Evolutionary conservation across 2,797 vertebrate species (phyloP).

Genomic region (Eleutherodactylus coqui): DNA sequence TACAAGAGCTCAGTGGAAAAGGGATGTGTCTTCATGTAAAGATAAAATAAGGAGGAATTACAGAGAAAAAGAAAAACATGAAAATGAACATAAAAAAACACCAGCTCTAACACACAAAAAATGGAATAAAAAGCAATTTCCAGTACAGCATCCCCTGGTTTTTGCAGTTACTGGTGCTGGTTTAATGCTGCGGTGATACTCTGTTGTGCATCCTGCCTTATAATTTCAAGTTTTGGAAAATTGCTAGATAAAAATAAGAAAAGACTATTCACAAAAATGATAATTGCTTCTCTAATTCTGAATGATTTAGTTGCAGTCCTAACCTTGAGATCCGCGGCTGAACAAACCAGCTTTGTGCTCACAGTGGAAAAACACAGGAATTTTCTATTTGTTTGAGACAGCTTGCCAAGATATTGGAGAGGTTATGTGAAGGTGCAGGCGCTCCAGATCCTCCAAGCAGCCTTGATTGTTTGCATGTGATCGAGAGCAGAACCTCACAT

Average conservation of each 20-base stretch:
- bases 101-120: not conserved
- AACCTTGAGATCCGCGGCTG: conserved; percentile 7
- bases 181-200: not conserved
- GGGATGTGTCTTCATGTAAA: not conserved
- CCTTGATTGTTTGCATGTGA: conserved; percentile 1
- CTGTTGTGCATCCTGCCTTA: not conserved
- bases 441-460: conserved; percentile 3
- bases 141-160: not conserved
- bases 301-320: not conserved
- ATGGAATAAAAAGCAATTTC: not conserved
- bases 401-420: conserved; percentile 42
- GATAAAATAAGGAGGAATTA: not conserved
- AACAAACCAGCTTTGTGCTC: conserved; percentile 20
- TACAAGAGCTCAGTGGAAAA: not conserved
- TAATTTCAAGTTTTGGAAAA: not conserved
- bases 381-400: conserved; percentile 25
- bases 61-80: not conserved
- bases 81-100: not conserved
- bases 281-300: not conserved
- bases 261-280: not conserved
- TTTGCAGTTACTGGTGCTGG: not conserved
- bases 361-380: conserved; percentile 58
- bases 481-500: not conserved
- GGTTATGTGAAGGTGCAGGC: conserved; percentile 25
- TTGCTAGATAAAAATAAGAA: not conserved